phyloP scores from a whole-genome alignment of 2,113 vertebrate species.

The Stictonetta naevosa region DNA sequence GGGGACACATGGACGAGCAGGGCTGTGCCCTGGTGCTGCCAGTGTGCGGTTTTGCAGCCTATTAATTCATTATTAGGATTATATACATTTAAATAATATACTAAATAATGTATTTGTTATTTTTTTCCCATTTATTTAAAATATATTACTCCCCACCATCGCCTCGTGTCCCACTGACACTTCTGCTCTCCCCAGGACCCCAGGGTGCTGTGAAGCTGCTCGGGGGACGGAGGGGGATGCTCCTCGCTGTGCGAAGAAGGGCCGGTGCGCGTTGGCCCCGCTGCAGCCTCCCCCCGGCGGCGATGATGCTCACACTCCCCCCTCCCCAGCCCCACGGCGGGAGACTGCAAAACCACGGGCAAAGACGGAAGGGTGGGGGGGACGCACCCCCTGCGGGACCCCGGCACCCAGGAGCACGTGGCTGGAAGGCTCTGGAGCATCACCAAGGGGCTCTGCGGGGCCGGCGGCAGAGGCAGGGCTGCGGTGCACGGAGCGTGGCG shows the following conservation, averaged over 20 bases:
- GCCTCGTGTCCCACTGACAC: background rate
- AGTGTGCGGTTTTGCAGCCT: conserved; percentile 43
- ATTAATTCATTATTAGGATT: conserved; percentile 34
- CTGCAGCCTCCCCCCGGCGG: background rate
- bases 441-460: background rate
- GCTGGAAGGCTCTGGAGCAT: background rate
- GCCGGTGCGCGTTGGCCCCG: background rate
- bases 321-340: background rate
- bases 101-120: background rate
- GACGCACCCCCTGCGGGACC: background rate
- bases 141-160: background rate
- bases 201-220: conserved; percentile 44
- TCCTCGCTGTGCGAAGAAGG: background rate
- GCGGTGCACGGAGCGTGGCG: background rate
- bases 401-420: background rate
- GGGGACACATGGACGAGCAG: background rate
- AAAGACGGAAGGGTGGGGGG: background rate
- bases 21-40: background rate
- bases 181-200: background rate
- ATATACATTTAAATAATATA: background rate
- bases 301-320: conserved; percentile 14
- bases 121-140: background rate
- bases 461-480: background rate
- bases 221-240: background rate
- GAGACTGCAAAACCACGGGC: background rate